Percentiles rank a stretch among this genome's conserved stretches.
phyloP scores from a whole-genome alignment of 1,140 invertebrate species.

The Hormaphis cornu region DNA sequence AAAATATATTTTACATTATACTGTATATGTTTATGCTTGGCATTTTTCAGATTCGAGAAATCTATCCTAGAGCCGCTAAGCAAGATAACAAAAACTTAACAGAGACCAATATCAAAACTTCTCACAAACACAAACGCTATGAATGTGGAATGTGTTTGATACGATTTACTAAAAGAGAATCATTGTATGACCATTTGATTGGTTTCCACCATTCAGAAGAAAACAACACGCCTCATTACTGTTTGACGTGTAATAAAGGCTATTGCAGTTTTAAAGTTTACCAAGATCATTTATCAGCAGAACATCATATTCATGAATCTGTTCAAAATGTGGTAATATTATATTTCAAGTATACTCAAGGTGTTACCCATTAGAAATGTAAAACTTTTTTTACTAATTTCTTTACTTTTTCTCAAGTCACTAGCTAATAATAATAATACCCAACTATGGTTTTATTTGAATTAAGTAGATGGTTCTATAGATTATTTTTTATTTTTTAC shows the following conservation, averaged over 20 bases:
- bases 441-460: too few relatives aligned
- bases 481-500: too few relatives aligned
- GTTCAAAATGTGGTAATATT: not conserved
- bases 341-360: not conserved
- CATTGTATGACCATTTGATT: not conserved
- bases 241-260: conserved; percentile 12
- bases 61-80: not conserved
- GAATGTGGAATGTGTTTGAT: conserved; percentile 2
- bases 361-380: too few relatives aligned
- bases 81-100: not conserved
- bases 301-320: not conserved
- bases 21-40: not conserved
- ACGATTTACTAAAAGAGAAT: not conserved
- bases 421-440: too few relatives aligned
- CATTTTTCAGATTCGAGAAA: not conserved
- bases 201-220: not conserved
- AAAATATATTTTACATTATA: not conserved
- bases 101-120: not conserved
- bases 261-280: conserved; percentile 1
- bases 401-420: too few relatives aligned
- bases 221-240: conserved; percentile 15
- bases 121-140: not conserved
- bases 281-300: not conserved
- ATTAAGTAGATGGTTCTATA: too few relatives aligned
- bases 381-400: too few relatives aligned